Base-by-base conservation (phyloP, 2,888 invertebrate genomes). In the Polietes domitor region DNA sequence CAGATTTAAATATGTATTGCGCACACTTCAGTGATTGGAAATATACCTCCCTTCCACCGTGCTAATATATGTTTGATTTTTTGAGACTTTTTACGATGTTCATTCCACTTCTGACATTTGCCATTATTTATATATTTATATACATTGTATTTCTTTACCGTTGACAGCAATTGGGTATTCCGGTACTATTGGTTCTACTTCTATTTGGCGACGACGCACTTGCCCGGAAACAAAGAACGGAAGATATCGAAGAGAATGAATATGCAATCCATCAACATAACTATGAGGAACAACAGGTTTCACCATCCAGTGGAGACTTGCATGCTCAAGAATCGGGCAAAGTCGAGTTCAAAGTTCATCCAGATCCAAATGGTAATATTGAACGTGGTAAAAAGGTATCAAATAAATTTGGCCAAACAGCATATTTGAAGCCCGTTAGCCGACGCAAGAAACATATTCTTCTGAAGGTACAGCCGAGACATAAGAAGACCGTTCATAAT, bases 341-440 rank as follows among this genome's bases (percentile, higher is more conserved):
- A 28, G 43, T 78, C 17, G 84, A 85, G 28, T 73, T 79, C 24
- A 86, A 85, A 71, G 47, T 78, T 19, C 76, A 81, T 41, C 77
- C 86, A 79, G 76, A 77, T 43, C 26, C 71, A 80, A 76, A 82
- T 58, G 81, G 85, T 19, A 87, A 86, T 50, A 70, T 84, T 10
- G 79, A 86, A 55, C 87, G 89, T 5, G 87, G 87, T 3, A 90
- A 89, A 81, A 87, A 89, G 12, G 89, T 89, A 0, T 82, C 88
- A 0, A 89, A 88, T 74, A 89, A 88, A 76, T 82, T 86, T 80
- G 86, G 87, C 0, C 88, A 88, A 37, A 85, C 82, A 47, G 83
- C 88, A 55, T 77, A 88, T 9, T 68, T 87, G 5, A 89, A 89
- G 76, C 86, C 88, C 6, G 77, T 86, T 2, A 85, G 86, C 12